These are phyloP conservation scores for Drosophila auraria DNA, from an alignment of 1,140 invertebrate genomes.

Conservation along the genomic window DNA sequence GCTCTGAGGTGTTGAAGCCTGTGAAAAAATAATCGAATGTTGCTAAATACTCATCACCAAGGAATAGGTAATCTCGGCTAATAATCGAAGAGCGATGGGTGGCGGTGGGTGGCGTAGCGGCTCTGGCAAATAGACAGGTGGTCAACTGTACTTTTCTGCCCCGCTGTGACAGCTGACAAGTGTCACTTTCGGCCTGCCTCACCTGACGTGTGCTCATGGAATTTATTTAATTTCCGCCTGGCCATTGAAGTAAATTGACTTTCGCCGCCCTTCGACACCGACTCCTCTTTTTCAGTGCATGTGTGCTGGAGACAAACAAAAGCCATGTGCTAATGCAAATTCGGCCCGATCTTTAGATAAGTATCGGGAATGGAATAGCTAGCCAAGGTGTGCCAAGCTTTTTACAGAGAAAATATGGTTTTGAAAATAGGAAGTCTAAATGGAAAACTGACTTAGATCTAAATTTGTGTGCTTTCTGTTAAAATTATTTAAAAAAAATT, in stretches of 20 bases:
- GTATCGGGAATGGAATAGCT: slow-evolving; percentile 47
- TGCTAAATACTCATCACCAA: slow-evolving; percentile 10
- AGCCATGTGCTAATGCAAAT: slow-evolving; percentile 51
- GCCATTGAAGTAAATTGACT: slow-evolving; percentile 62
- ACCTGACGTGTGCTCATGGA: slow-evolving; percentile 57
- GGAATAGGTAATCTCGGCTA: slow-evolving; percentile 8
- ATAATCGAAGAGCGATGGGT: slow-evolving; percentile 9
- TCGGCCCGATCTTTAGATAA: slow-evolving; percentile 59
- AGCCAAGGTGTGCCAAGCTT: slow-evolving; percentile 13
- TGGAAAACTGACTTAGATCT: neutral
- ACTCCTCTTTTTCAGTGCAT: slow-evolving; percentile 13
- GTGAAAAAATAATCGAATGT: slow-evolving; percentile 19
- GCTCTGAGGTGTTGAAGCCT: neutral
- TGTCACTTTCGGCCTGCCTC: slow-evolving; percentile 62
- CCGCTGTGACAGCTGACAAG: slow-evolving; percentile 66
- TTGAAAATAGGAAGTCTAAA: neutral
- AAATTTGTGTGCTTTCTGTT: too few relatives aligned
- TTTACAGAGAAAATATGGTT: neutral
- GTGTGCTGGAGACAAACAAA: slow-evolving; percentile 28
- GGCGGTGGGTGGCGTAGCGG: neutral
- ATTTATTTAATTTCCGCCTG: slow-evolving; percentile 78
- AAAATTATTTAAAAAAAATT: too few relatives aligned
- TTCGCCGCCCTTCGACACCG: slow-evolving; percentile 9
- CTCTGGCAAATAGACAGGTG: slow-evolving; percentile 16
- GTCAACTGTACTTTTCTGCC: slow-evolving; percentile 51